Evolutionary conservation across 2,888 invertebrate species (phyloP).

Genomic region (Polydrusus tereticollis): DNA sequence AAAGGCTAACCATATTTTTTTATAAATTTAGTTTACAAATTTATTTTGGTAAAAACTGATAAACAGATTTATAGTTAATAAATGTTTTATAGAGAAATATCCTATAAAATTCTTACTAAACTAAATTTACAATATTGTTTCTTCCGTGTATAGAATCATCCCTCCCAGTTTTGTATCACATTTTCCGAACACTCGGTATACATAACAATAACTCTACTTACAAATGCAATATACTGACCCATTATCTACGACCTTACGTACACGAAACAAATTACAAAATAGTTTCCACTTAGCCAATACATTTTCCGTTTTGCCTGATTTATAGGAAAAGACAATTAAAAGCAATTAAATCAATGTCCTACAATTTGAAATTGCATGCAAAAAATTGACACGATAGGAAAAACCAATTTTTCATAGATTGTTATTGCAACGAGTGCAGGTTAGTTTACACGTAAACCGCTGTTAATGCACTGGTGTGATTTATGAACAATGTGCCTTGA

Average conservation of each 20-base stretch:
- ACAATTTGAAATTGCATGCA: conserved; percentile 11
- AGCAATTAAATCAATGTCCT: conserved; percentile 13
- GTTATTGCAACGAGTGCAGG: not conserved
- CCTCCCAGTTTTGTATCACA: too few relatives aligned
- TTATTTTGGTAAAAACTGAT: too few relatives aligned
- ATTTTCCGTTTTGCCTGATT: not conserved
- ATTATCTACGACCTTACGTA: not conserved
- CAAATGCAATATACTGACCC: not conserved
- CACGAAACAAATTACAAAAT: conserved; percentile 2
- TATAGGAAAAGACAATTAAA: not conserved
- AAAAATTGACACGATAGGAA: conserved; percentile 12
- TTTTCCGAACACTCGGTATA: too few relatives aligned
- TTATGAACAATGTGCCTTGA: not conserved
- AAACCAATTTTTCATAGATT: conserved; percentile 8
- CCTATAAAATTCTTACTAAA: too few relatives aligned
- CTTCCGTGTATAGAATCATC: too few relatives aligned
- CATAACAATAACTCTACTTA: too few relatives aligned
- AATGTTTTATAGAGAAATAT: too few relatives aligned
- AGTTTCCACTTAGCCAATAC: conserved; percentile 4
- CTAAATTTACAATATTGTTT: too few relatives aligned
- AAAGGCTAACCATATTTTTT: too few relatives aligned
- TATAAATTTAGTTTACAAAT: too few relatives aligned
- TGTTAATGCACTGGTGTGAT: not conserved
- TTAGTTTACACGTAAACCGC: not conserved
- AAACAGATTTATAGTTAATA: too few relatives aligned